These are phyloP conservation scores for Melanaphis sacchari DNA, from an alignment of 1,140 invertebrate genomes.

Conservation along the genomic window DNA sequence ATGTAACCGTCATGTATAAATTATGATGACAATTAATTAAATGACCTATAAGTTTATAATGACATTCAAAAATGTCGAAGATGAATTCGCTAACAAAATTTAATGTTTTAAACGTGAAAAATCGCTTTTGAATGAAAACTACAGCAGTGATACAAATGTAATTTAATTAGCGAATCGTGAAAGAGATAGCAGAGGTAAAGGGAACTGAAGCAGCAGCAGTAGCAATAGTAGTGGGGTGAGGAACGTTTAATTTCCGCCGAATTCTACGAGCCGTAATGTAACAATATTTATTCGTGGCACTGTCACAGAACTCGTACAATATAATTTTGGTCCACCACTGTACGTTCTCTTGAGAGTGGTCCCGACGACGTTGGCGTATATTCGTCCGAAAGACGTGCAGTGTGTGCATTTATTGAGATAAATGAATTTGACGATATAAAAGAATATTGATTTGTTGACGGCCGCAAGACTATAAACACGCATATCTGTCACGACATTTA, in stretches of 20 bases:
- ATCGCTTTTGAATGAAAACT: not conserved
- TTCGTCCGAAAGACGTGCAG: not conserved
- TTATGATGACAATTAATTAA: not conserved
- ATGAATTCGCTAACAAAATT: not conserved
- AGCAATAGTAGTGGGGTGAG: not conserved
- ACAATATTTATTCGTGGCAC: not conserved
- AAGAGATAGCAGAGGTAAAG: too few relatives aligned
- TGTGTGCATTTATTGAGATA: not conserved
- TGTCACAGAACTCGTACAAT: too few relatives aligned
- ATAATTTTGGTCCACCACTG: not conserved
- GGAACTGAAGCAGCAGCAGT: too few relatives aligned
- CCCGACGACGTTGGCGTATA: not conserved
- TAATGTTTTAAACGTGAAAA: not conserved
- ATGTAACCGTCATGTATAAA: not conserved
- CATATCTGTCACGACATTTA: not conserved
- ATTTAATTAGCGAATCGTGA: not conserved
- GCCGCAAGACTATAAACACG: not conserved
- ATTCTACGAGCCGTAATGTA: not conserved
- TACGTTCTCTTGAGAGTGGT: not conserved
- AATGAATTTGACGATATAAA: not conserved
- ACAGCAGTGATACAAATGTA: not conserved
- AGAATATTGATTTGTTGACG: constrained; percentile 4
- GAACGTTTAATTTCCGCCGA: not conserved
- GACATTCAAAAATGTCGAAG: not conserved
- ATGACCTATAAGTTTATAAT: not conserved